These are phyloP conservation scores for Augochlora pura DNA, from an alignment of 1,140 invertebrate species.

Conservation along the genomic window DNA sequence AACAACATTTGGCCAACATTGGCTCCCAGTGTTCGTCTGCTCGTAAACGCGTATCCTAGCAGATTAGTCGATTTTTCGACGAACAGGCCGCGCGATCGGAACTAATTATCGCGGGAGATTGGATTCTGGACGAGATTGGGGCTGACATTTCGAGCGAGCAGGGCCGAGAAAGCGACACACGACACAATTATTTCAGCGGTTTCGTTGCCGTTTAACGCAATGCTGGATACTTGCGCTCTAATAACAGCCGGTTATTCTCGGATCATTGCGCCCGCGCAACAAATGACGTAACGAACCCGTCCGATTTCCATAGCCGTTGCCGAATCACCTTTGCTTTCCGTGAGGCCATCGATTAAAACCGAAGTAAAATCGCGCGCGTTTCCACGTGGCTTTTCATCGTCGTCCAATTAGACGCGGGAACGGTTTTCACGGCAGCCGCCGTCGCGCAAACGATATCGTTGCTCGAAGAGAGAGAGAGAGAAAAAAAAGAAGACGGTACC, in stretches of 20 bases:
- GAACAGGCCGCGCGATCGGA: too few relatives aligned
- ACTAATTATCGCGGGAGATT: too few relatives aligned
- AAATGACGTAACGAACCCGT: constrained; percentile 34
- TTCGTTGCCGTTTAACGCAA: constrained; percentile 19
- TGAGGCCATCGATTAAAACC: neutral
- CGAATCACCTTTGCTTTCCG: neutral
- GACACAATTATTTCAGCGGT: constrained; percentile 9
- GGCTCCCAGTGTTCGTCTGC: too few relatives aligned
- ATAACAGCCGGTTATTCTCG: constrained; percentile 27
- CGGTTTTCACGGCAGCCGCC: neutral
- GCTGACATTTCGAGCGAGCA: constrained; percentile 21
- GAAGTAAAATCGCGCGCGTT: constrained; percentile 8
- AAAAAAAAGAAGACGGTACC: too few relatives aligned
- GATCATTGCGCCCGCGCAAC: constrained; percentile 7
- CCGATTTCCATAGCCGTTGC: constrained; percentile 33
- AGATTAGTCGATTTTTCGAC: too few relatives aligned
- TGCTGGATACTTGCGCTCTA: constrained; percentile 1
- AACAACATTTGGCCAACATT: too few relatives aligned
- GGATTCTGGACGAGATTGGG: neutral
- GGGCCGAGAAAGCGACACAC: neutral
- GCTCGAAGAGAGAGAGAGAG: too few relatives aligned
- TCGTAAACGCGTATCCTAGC: too few relatives aligned
- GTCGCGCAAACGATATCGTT: neutral
- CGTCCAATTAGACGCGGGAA: neutral
- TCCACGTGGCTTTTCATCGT: neutral